Conservation (phyloP, 2,113 vertebrate species). For the Amblyornis subalaris region DNA sequence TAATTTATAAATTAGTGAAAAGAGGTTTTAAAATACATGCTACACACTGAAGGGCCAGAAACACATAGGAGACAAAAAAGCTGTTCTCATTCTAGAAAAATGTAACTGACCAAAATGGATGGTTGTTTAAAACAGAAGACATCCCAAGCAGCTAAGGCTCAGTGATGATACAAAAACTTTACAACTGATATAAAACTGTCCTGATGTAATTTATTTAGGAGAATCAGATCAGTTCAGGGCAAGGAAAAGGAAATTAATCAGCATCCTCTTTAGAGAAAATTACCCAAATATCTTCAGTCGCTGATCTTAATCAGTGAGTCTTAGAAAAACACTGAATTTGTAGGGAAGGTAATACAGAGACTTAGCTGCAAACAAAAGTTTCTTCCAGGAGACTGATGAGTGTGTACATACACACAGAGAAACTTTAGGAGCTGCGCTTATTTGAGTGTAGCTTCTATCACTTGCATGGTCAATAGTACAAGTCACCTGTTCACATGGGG, state of each 20-base stretch:
- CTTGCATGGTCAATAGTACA: background rate
- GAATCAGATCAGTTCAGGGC: background rate
- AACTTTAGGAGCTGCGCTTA: background rate
- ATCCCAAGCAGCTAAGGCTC: background rate
- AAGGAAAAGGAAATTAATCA: background rate
- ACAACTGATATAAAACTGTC: background rate
- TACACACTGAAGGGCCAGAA: background rate
- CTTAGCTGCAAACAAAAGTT: background rate
- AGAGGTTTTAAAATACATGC: background rate
- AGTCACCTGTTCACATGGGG: background rate
- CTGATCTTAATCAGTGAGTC: background rate
- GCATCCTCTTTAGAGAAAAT: background rate
- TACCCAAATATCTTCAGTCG: background rate
- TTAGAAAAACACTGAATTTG: background rate
- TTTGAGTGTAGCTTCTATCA: background rate
- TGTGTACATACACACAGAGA: background rate
- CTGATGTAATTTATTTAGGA: background rate
- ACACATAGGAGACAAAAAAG: rapidly evolving
- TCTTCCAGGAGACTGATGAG: background rate
- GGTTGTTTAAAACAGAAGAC: background rate
- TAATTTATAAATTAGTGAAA: background rate
- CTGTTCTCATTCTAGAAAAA: background rate
- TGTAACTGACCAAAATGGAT: background rate
- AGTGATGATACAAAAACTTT: background rate
- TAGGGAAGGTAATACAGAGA: background rate